phyloP scores from a whole-genome alignment of 2,113 vertebrate genomes.

The Ophthalmolycus amberensis region DNA sequence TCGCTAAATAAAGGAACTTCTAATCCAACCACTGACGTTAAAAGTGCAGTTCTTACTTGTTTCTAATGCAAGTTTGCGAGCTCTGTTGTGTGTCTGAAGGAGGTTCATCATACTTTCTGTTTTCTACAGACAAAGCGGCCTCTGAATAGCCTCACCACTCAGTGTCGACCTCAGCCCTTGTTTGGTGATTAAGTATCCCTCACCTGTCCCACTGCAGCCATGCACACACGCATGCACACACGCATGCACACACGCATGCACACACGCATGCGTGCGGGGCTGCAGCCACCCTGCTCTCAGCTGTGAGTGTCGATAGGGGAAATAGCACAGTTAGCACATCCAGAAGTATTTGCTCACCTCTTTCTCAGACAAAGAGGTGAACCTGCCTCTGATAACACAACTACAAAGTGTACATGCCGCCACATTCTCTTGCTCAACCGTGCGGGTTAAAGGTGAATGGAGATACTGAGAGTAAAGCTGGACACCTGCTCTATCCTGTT shows the following conservation, averaged over 20 bases:
- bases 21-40: conserved; percentile 3
- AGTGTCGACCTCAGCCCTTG: conserved; percentile 46
- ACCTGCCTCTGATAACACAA: conserved; percentile 70
- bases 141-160: conserved; percentile 38
- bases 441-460: conserved; percentile 66
- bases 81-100: conserved; percentile 43
- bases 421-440: conserved; percentile 70
- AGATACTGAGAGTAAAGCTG: conserved; percentile 16
- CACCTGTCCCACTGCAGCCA: conserved; percentile 48
- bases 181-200: conserved; percentile 51
- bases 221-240: neutral
- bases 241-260: neutral
- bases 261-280: conserved; percentile 18
- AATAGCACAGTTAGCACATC: conserved; percentile 71
- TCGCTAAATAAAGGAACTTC: conserved; percentile 1
- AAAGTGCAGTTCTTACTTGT: neutral
- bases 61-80: conserved; percentile 23
- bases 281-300: conserved; percentile 58
- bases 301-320: conserved; percentile 69
- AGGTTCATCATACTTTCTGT: conserved; percentile 42
- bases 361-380: conserved; percentile 79
- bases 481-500: conserved; percentile 50
- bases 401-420: conserved; percentile 75
- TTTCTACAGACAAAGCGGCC: conserved; percentile 51
- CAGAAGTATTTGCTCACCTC: conserved; percentile 76